Evolutionary conservation across 2,888 invertebrate species (phyloP).

Genomic region (Dastarcus helophoroides): DNA sequence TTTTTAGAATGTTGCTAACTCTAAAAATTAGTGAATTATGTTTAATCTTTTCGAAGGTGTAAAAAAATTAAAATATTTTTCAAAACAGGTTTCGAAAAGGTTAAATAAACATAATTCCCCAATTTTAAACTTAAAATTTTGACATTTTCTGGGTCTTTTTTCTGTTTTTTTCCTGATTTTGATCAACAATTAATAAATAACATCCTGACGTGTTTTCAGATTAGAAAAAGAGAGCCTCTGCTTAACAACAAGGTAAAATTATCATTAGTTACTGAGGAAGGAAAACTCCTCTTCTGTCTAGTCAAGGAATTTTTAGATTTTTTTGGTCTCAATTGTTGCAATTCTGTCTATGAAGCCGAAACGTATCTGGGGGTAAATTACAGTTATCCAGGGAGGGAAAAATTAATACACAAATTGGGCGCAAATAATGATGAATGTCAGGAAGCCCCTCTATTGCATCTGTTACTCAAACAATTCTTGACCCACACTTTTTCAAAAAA

Average conservation of each 20-base stretch:
- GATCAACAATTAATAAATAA: no score
- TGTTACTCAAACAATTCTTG: slow-evolving; percentile 29
- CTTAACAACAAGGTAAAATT: slow-evolving; percentile 46
- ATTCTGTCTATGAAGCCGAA: slow-evolving; percentile 73
- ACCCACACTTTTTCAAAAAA: no score
- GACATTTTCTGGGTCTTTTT: no score
- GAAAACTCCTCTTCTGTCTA: slow-evolving; percentile 48
- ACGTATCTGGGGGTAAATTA: slow-evolving; percentile 56
- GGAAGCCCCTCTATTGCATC: slow-evolving; percentile 28
- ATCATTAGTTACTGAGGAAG: slow-evolving; percentile 47
- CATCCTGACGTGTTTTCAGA: no score
- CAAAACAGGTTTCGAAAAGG: no score
- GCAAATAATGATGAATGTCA: slow-evolving; percentile 21
- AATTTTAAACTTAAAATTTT: no score
- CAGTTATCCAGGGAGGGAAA: slow-evolving; percentile 44
- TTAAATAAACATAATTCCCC: no score
- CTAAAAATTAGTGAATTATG: no score
- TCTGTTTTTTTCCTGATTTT: no score
- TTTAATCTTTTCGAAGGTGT: no score
- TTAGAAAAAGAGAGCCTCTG: slow-evolving; percentile 39
- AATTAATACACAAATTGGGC: slow-evolving; percentile 28
- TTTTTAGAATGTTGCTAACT: no score
- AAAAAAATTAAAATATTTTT: no score
- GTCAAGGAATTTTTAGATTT: slow-evolving; percentile 73
- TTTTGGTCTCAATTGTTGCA: slow-evolving; percentile 67